Evolutionary conservation across 2,888 invertebrate genomes (phyloP), one percentile per base, ranked within the genome.

Genomic region (Ceraclea dissimilis): DNA sequence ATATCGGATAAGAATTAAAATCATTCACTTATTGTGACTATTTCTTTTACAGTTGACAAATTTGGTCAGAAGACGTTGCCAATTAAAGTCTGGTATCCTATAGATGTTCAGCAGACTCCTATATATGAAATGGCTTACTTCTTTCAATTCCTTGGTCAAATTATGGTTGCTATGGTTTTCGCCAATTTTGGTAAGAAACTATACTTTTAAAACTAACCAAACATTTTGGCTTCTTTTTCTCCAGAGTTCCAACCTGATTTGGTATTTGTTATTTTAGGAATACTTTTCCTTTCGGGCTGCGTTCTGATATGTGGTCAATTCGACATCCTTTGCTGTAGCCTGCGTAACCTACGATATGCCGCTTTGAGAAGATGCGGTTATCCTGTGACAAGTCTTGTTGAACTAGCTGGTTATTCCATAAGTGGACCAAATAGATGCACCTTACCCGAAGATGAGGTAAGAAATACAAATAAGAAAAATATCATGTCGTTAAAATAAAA

Each of bases 141-240:
- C 1, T n/a, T 61, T 2, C 71, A 71, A 62, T 66, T 65, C 8
- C 59, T 68, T 49, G 70, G 68, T 0, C 71, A 71, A 62, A 62
- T 69, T 48, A 67, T 70, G 63, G 66, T 69, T 13, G 67, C 68
- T 1, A 63, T 67, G n/a, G 59, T 55, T 6, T 65, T 57, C 49
- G 59, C 58, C 1, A 62, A 59, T 26, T 60, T 61, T 1, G 70
- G 71, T 62, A 66, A 65, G 1, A 46, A 17, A 46, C 8, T 11
- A 19, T 22, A 21, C 18, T 16, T 13, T 43, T 43, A 33, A 10
- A 33, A 33, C 8, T 33, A 33, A 13, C 17, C 17, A 13, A 22
- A 49, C 10, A 49, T 18, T 48, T 48, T 18, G 5, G 19, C 5
- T 48, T 48, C 20, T 48, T 48, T 33, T 33, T 33, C n/a, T n/a